These are phyloP conservation scores for Lagenorhynchus albirostris DNA, from an alignment of 2,113 vertebrate species.

Conservation along the genomic window DNA sequence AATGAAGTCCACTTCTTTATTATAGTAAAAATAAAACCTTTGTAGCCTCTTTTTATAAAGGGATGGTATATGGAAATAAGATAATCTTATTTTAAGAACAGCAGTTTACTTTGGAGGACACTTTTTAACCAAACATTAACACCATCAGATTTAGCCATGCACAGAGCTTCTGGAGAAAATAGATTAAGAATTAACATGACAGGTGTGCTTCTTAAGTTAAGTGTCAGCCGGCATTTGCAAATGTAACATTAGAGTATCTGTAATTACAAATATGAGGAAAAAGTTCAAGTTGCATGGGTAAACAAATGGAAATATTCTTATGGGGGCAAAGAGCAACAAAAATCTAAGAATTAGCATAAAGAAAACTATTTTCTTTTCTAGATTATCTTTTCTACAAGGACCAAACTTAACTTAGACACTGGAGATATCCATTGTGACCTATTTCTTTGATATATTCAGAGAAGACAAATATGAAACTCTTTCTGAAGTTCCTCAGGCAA, in stretches of 20 bases:
- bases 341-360: not conserved
- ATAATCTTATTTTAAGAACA: slow-evolving; percentile 13
- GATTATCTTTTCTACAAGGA: not conserved
- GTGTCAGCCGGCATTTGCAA: not conserved
- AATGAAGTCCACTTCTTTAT: not conserved
- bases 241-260: not conserved
- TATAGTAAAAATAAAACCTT: slow-evolving; percentile 2
- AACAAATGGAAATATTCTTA: slow-evolving; percentile 14
- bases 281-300: not conserved
- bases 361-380: not conserved
- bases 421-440: not conserved
- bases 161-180: not conserved
- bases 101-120: not conserved
- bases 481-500: not conserved
- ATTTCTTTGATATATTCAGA: not conserved
- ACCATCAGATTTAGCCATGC: not conserved
- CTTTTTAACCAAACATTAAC: not conserved
- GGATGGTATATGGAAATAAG: not conserved
- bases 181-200: slow-evolving; percentile 42
- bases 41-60: not conserved
- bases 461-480: not conserved
- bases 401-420: not conserved
- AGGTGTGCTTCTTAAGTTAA: slow-evolving; percentile 37
- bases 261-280: not conserved
- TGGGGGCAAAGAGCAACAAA: not conserved